Evolutionary conservation across 2,113 vertebrate genomes (phyloP).

Genomic region (Cavia porcellus): DNA sequence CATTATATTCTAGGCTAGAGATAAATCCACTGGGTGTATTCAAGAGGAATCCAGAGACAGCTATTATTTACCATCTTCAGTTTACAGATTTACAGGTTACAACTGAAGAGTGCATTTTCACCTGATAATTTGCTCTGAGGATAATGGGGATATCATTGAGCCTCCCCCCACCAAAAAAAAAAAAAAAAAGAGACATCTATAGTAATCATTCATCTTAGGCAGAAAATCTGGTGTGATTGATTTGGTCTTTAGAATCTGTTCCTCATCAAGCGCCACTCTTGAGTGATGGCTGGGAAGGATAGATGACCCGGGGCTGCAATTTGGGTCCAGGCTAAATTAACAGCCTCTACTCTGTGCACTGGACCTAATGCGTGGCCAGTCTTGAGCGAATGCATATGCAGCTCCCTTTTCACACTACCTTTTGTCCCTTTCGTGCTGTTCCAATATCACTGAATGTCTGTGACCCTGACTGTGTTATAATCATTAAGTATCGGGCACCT

Average conservation of each 20-base stretch:
- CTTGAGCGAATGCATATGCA: not conserved
- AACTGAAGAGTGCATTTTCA: not conserved
- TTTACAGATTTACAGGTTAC: not conserved
- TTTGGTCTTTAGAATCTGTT: constrained; percentile 50
- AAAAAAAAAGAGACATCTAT: not conserved
- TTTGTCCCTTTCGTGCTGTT: not conserved
- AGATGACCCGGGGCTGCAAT: not conserved
- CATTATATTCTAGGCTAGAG: constrained; percentile 29
- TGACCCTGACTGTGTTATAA: constrained; percentile 50
- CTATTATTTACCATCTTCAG: not conserved
- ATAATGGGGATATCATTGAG: constrained; percentile 40
- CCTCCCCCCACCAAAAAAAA: not conserved
- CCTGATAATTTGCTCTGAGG: not conserved
- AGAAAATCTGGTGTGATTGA: constrained; percentile 29
- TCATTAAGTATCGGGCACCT: constrained; percentile 78
- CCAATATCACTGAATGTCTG: constrained; percentile 38
- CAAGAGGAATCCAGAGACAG: not conserved
- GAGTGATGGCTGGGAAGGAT: not conserved
- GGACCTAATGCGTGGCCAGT: not conserved
- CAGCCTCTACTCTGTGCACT: not conserved
- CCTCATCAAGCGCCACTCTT: not conserved
- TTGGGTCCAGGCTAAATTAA: not conserved
- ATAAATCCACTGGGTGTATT: constrained; percentile 5
- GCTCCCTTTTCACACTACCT: not conserved
- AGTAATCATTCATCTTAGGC: constrained; percentile 28